These are phyloP conservation scores for Pseudococcus longispinus DNA, from an alignment of 2,888 invertebrate genomes.

Conservation along the genomic window DNA sequence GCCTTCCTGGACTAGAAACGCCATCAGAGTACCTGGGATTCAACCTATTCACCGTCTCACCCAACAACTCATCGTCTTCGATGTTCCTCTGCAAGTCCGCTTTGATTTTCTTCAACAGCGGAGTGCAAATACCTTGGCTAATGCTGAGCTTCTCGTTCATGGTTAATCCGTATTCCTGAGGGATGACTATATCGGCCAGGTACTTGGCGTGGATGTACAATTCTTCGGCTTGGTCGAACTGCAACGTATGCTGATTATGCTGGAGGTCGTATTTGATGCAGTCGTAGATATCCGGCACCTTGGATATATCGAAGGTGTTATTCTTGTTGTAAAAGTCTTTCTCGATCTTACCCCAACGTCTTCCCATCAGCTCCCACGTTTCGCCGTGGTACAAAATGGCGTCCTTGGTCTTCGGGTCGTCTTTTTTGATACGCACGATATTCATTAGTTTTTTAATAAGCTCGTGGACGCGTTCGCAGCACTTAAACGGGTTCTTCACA, in stretches of 20 bases:
- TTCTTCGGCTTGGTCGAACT: constrained; percentile 91
- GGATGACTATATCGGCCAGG: constrained; percentile 97
- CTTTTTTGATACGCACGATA: constrained; percentile 83
- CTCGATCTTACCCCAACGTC: constrained; percentile 97
- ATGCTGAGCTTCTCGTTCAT: constrained; percentile 95
- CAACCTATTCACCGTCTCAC: constrained; percentile 90
- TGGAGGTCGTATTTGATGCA: constrained; percentile 99
- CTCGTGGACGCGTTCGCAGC: constrained; percentile 88
- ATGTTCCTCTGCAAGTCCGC: constrained; percentile 94
- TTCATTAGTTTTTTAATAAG: constrained; percentile 86
- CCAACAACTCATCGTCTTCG: constrained; percentile 88
- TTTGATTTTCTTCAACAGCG: constrained; percentile 91
- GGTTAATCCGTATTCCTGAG: constrained; percentile 97
- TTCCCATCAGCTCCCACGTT: constrained; percentile 97
- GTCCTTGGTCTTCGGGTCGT: constrained; percentile 89
- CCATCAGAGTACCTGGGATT: constrained; percentile 98
- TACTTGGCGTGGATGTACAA: constrained; percentile 95
- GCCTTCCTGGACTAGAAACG: constrained; percentile 96
- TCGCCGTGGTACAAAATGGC: constrained; percentile 96
- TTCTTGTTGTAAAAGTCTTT: constrained; percentile 96
- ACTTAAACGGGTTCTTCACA: constrained; percentile 93
- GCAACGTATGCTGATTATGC: constrained; percentile 94
- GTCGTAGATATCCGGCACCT: constrained; percentile 99
- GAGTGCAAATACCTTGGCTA: constrained; percentile 96
- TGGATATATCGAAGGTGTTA: constrained; percentile 94